These are phyloP conservation scores for Microcebus ravelobensis DNA, from an alignment of 2,113 vertebrate genomes.

Conservation along the genomic window DNA sequence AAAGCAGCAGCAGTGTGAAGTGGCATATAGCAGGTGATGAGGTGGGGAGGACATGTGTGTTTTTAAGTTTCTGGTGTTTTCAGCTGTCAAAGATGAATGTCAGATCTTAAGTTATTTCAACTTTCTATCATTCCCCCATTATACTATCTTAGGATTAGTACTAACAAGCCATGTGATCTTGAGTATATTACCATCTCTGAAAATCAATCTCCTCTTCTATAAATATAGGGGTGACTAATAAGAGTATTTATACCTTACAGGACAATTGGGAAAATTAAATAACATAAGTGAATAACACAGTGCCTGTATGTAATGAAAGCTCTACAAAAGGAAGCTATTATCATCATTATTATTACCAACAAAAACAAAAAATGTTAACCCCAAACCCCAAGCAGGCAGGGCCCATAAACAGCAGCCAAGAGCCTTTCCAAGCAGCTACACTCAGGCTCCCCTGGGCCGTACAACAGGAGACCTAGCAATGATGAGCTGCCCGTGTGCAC, in stretches of 20 bases:
- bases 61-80: background rate
- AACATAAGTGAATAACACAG: background rate
- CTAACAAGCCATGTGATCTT: background rate
- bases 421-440: accelerated
- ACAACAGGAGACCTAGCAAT: background rate
- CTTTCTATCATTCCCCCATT: background rate
- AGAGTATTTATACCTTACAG: background rate
- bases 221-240: background rate
- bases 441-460: background rate
- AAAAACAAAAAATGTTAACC: background rate
- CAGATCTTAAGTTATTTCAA: background rate
- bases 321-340: background rate
- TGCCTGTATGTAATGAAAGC: background rate
- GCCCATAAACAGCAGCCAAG: background rate
- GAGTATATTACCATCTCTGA: background rate
- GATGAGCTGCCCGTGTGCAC: accelerated
- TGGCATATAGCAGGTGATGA: accelerated
- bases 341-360: background rate
- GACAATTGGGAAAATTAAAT: background rate
- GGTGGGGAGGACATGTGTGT: background rate
- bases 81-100: background rate
- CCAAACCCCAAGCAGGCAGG: background rate
- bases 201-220: background rate
- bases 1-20: background rate
- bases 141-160: background rate